Evolutionary conservation across 2,888 invertebrate species (phyloP).

Genomic region (Epiblema foenella): DNA sequence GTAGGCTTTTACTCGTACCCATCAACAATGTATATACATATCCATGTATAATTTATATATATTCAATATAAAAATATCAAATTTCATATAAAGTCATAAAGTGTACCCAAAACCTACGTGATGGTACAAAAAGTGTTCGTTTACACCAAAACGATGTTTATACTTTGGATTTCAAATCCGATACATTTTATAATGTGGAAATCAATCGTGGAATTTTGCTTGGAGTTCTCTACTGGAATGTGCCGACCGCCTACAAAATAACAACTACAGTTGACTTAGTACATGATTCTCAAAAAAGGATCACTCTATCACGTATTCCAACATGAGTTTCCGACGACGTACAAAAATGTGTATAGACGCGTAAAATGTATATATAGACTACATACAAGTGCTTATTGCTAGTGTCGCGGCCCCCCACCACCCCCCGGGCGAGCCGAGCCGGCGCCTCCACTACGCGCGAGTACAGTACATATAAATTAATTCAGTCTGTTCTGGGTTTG

Average conservation of each 20-base stretch:
- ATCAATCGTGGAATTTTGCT: conserved; percentile 81
- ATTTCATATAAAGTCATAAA: conserved; percentile 85
- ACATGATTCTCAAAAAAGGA: too few relatives aligned
- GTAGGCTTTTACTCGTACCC: conserved; percentile 82
- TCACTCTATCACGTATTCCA: conserved; percentile 77
- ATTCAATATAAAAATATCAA: conserved; percentile 85
- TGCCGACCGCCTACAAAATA: conserved; percentile 83
- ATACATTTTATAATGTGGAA: conserved; percentile 80
- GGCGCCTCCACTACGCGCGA: conserved; percentile 62
- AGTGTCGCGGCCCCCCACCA: conserved; percentile 62
- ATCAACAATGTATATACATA: conserved; percentile 85
- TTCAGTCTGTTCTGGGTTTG: conserved; percentile 82
- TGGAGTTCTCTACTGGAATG: conserved; percentile 83
- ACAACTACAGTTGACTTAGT: conserved; percentile 80
- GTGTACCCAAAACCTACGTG: conserved; percentile 85
- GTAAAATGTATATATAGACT: conserved; percentile 84
- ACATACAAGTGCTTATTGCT: conserved; percentile 84
- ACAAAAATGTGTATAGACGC: conserved; percentile 84
- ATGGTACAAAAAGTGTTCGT: conserved; percentile 81
- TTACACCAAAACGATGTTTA: conserved; percentile 78
- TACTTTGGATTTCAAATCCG: conserved; percentile 80
- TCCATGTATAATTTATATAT: conserved; percentile 85
- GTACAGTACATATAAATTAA: conserved; percentile 74
- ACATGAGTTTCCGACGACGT: conserved; percentile 79
- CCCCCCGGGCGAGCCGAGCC: neutral